Base-by-base conservation (phyloP, 2,113 vertebrate species). In the Grus americana region DNA sequence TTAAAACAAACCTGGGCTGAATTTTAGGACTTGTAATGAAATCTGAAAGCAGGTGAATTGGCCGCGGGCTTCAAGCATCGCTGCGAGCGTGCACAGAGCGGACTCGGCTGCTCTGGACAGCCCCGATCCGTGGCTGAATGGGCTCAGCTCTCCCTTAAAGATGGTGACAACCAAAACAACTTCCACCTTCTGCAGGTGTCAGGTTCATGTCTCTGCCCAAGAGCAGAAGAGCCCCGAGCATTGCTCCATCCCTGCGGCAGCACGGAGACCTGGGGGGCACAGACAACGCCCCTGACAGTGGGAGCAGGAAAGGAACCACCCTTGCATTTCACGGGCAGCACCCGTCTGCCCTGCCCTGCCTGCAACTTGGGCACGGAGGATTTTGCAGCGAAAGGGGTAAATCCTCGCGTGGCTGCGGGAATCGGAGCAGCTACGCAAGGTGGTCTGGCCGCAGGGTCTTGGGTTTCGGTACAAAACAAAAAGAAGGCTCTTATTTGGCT, bases 1-100 rank as follows among this genome's bases (percentile, higher is more conserved):
- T 95, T 87, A 72, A 91, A 96, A 96, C 91, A 94, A 96, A 97
- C 92, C 97, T 73, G 73, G 96, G 92, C 92, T 96, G 91, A 93
- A 61, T 80, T 92, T 81, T 86, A 62, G 65, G 82, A 15, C 88
- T 88, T 74, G 96, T 92, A 91, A 90, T 88, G 93, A 67, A 96
- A 83, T 50, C 46, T 44, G 92, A 86, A 93, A 88, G 95, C 97
- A 96, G 95, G 97, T 95, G 96, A 91, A 91, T 70, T 27, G 76
- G 86, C 93, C 2, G 0, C 73, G 5, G 80, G 88, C 71, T 55
- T 54, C 12, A 15, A 40, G 50, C 74, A 49, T 73, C 55, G 5
- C 86, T 46, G 44, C 55, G 8, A 57, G 40, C 3, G 9, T 4
- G 50, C 67, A 15, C 0, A 0, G 88, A 32, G 81, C 4, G 2